These are phyloP conservation scores for Portunus trituberculatus DNA, from an alignment of 1,140 invertebrate genomes.

Conservation along the genomic window DNA sequence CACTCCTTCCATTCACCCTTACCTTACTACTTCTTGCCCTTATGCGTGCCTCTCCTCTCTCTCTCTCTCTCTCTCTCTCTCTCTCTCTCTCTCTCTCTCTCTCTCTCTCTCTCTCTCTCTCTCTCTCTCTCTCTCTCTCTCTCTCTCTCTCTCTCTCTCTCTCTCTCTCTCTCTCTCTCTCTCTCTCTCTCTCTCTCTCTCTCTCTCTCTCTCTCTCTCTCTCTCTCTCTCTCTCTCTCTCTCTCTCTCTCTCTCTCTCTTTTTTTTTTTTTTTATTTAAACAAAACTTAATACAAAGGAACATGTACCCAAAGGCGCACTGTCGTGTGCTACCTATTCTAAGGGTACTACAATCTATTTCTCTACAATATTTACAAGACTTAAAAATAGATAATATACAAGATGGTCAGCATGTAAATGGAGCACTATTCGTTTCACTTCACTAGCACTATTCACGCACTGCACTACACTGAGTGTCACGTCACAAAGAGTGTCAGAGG, in stretches of 20 bases:
- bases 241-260: not conserved
- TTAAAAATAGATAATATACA: no score
- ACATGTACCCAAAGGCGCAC: no score
- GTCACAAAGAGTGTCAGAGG: no score
- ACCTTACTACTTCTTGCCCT: not conserved
- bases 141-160: not conserved
- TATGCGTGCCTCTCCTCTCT: not conserved
- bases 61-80: constrained; percentile 16
- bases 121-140: not conserved
- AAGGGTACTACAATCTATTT: no score
- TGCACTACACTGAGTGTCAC: no score
- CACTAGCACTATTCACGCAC: no score
- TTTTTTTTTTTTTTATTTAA: no score
- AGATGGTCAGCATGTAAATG: no score
- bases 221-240: not conserved
- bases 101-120: constrained; percentile 3
- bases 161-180: not conserved
- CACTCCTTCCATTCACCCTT: not conserved
- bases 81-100: constrained; percentile 34
- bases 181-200: not conserved
- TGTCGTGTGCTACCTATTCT: no score
- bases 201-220: not conserved
- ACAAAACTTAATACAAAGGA: no score
- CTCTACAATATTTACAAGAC: no score
- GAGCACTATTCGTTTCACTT: no score